Evolutionary conservation across 2,888 invertebrate genomes (phyloP).

Genomic region (Andrena praecox): DNA sequence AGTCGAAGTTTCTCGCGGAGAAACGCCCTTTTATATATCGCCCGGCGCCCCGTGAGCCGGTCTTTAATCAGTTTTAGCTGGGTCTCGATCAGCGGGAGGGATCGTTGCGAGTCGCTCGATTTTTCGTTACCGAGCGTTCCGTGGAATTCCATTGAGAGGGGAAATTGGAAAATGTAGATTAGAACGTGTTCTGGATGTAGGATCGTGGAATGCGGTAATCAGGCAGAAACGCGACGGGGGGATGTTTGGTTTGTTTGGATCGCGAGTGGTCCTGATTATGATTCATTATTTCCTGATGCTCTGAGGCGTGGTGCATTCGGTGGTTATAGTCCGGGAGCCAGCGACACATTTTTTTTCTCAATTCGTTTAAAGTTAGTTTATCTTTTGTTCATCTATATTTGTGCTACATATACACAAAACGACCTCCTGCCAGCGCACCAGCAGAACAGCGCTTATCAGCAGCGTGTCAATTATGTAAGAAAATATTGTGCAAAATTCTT

Average conservation of each 20-base stretch:
- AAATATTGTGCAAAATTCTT: no score
- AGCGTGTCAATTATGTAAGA: no score
- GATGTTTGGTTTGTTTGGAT: conserved; percentile 45
- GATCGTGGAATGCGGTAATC: conserved; percentile 56
- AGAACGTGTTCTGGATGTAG: conserved; percentile 63
- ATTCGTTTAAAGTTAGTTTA: no score
- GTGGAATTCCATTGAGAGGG: conserved; percentile 25
- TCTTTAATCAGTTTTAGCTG: conserved; percentile 68
- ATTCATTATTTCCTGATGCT: background rate
- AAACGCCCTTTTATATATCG: conserved; percentile 21
- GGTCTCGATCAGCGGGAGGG: conserved; percentile 46
- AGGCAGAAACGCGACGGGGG: conserved; percentile 20
- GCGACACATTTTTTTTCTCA: no score
- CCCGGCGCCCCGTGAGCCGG: conserved; percentile 34
- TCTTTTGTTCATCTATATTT: no score
- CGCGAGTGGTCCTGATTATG: background rate
- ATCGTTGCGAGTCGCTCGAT: conserved; percentile 65
- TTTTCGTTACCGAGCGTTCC: conserved; percentile 59
- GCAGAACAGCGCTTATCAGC: no score
- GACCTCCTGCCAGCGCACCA: no score
- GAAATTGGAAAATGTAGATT: conserved; percentile 73
- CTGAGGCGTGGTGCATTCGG: background rate
- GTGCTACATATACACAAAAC: no score
- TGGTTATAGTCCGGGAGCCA: no score
- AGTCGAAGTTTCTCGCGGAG: conserved; percentile 67